phyloP scores from a whole-genome alignment of 2,888 invertebrate species.

The Anodontia alba region DNA sequence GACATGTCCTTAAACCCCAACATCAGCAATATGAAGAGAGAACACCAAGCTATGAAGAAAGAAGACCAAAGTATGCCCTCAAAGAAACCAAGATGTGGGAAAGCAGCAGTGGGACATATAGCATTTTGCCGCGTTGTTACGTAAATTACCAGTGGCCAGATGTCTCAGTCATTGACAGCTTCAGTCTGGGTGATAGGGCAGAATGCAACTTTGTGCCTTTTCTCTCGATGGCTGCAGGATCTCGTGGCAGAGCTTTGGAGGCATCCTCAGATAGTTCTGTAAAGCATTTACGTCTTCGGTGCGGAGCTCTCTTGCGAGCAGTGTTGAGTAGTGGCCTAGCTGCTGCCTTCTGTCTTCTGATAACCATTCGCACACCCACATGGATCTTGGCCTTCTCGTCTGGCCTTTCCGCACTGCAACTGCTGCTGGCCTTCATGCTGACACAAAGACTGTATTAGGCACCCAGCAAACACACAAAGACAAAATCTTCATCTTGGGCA shows the following conservation, averaged over 20 bases:
- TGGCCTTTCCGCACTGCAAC: background rate
- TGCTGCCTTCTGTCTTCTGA: background rate
- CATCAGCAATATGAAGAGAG: too few relatives aligned
- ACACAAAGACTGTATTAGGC: background rate
- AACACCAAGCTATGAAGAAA: too few relatives aligned
- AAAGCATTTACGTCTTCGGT: conserved; percentile 23
- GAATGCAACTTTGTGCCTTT: background rate
- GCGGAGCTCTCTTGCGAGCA: background rate
- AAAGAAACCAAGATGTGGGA: too few relatives aligned
- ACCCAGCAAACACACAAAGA: conserved; percentile 19
- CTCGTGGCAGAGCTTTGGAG: conserved; percentile 17
- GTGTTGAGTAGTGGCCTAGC: background rate
- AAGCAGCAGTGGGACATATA: too few relatives aligned
- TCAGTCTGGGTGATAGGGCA: background rate
- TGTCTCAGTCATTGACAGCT: background rate
- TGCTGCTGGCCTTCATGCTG: conserved; percentile 1
- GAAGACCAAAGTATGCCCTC: too few relatives aligned
- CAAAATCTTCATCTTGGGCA: conserved; percentile 13
- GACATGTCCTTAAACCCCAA: too few relatives aligned
- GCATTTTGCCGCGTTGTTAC: too few relatives aligned
- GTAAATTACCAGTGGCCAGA: background rate
- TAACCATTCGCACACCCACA: background rate
- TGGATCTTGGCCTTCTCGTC: background rate
- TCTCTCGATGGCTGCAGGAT: conserved; percentile 13
- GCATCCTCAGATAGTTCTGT: conserved; percentile 10